Evolutionary conservation across 2,888 invertebrate genomes (phyloP).

Genomic region (Linnaemya vulpina): DNA sequence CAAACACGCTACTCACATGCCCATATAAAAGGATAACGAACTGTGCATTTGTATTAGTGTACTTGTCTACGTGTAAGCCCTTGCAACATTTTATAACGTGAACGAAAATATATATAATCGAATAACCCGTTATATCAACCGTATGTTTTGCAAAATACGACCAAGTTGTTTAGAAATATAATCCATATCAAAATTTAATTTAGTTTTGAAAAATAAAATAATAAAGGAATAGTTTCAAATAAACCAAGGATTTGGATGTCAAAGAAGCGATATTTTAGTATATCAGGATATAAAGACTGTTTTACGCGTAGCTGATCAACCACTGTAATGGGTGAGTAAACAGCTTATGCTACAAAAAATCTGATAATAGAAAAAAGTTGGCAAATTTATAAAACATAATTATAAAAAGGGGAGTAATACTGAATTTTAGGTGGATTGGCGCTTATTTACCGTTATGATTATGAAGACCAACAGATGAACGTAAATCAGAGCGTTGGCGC

Average conservation of each 20-base stretch:
- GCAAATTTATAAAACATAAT: no score
- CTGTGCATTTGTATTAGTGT: conserved; percentile 41
- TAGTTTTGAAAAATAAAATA: not conserved
- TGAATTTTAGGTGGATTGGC: no score
- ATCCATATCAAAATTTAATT: not conserved
- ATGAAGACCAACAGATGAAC: no score
- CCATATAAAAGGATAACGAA: conserved; percentile 55
- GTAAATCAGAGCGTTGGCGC: no score
- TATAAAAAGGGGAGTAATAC: no score
- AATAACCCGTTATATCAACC: conserved; percentile 19
- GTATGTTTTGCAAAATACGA: conserved; percentile 23
- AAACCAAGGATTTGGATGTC: conserved; percentile 9
- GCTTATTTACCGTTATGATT: no score
- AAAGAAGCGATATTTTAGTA: not conserved
- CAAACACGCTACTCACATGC: not conserved
- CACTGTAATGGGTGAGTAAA: conserved; percentile 41
- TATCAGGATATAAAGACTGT: conserved; percentile 42
- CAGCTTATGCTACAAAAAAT: not conserved
- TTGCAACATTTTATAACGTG: conserved; percentile 22
- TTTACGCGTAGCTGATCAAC: conserved; percentile 1
- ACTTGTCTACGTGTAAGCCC: not conserved
- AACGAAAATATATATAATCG: not conserved
- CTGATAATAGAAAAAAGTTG: no score
- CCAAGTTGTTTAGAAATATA: not conserved
- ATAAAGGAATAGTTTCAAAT: conserved; percentile 7